Conservation (phyloP, 1,140 invertebrate species). For the Zophobas atratus region DNA sequence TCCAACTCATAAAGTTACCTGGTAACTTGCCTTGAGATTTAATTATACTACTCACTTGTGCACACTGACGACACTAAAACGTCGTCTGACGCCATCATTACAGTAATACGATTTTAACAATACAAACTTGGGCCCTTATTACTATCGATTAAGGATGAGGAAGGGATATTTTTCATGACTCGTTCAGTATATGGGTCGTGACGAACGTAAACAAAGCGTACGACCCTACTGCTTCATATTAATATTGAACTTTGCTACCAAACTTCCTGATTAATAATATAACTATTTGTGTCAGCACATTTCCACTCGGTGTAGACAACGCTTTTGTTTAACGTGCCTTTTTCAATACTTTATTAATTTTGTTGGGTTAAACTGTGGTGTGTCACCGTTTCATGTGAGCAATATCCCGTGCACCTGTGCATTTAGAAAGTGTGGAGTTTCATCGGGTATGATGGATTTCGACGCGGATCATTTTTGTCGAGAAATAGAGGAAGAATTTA, state of each 20-base stretch:
- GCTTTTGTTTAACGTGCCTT: slow-evolving; percentile 32
- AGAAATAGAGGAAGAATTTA: slow-evolving; percentile 56
- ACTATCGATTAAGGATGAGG: slow-evolving; percentile 10
- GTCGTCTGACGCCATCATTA: slow-evolving; percentile 14
- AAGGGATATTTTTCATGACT: slow-evolving; percentile 22
- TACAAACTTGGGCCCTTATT: slow-evolving; percentile 12
- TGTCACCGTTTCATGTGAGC: slow-evolving; percentile 5
- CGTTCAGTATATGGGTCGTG: slow-evolving; percentile 16
- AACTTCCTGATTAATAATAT: slow-evolving; percentile 53
- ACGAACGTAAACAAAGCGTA: slow-evolving; percentile 33
- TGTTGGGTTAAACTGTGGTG: neutral
- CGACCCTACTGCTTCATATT: slow-evolving; percentile 41
- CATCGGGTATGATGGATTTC: slow-evolving; percentile 41
- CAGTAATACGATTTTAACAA: slow-evolving; percentile 12
- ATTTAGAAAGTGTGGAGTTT: neutral
- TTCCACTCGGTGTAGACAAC: slow-evolving; percentile 27
- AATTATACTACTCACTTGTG: slow-evolving; percentile 14
- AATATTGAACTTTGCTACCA: slow-evolving; percentile 54
- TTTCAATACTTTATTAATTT: slow-evolving; percentile 12
- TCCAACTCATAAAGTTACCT: slow-evolving; percentile 19
- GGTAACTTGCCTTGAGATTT: slow-evolving; percentile 17
- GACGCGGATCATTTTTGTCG: slow-evolving; percentile 50
- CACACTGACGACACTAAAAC: slow-evolving; percentile 5
- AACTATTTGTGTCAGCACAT: slow-evolving; percentile 42
- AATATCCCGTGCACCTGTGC: neutral